These are phyloP conservation scores for Lytechinus variegatus DNA, from an alignment of 35 echinoderm and acorn worm species.

Conservation along the genomic window DNA sequence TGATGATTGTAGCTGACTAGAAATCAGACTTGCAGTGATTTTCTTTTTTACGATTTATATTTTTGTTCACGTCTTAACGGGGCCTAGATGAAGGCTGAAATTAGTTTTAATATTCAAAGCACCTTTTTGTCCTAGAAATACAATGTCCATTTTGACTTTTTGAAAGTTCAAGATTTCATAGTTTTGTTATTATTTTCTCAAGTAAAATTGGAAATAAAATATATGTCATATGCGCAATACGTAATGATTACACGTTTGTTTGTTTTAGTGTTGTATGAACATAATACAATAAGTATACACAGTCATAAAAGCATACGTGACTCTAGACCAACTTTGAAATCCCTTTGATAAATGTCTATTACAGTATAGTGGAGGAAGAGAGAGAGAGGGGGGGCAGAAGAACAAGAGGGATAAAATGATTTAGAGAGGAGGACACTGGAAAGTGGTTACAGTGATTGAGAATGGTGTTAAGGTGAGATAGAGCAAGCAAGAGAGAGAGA, in stretches of 20 bases:
- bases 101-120: background rate
- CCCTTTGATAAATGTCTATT: no score
- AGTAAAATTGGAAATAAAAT: conserved; percentile 15
- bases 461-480: background rate
- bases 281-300: background rate
- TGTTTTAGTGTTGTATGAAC: background rate
- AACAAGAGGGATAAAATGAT: background rate
- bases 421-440: background rate
- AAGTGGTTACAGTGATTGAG: background rate
- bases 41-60: background rate
- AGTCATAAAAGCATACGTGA: background rate
- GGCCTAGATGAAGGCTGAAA: conserved; percentile 41
- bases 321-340: no score
- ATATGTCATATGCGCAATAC: background rate
- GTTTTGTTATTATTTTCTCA: conserved; percentile 20
- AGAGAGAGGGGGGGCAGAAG: background rate
- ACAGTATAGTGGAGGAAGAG: background rate
- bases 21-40: background rate
- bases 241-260: background rate
- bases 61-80: background rate
- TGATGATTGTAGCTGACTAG: background rate
- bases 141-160: conserved; percentile 4
- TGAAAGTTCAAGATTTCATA: conserved; percentile 14
- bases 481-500: background rate
- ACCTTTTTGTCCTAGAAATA: conserved; percentile 5